Evolutionary conservation across 2,113 vertebrate species (phyloP), one percentile per base, ranked within the genome.

Genomic region (Marcusenius ussheri): DNA sequence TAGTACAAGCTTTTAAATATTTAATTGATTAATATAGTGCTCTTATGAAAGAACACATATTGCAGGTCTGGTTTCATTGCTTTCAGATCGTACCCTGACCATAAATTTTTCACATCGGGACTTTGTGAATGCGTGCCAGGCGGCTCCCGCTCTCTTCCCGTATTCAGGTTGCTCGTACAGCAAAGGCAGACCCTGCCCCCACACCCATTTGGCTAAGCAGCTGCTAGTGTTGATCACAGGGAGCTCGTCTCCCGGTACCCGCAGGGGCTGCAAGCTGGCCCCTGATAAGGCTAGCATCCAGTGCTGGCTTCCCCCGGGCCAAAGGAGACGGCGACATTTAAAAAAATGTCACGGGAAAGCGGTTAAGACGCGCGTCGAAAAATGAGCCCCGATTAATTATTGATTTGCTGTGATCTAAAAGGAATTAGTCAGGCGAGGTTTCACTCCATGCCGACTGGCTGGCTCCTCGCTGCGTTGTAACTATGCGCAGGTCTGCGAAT

Each of bases 161-260:
- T 66, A 89, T 51, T 86, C 46, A 58, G 74, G 58, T 19, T 77
- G n/a, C 51, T 45, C 35, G 84, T 24, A 62, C 46, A 56, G 39
- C 56, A 94, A 91, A 94, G 21, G 24, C 31, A 50, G 88, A 80
- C 88, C 70, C 88, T 87, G 70, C 89, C 83, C 88, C 62, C 90
- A 95, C 95, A 95, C 95, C 95, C 94, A 94, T 96, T 96, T 96
- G 95, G 95, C 93, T 92, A 93, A 95, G 94, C 95, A 96, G 94
- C 95, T 96, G 96, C 94, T 95, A 94, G 93, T 89, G 62, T 93
- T 94, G 94, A 94, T 96, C 95, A 94, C 93, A 93, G 91, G 91
- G 93, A 94, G 93, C 83, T 89, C 91, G 93, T 88, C 92, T 92
- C 85, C 90, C 88, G 94, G 92, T 93, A 92, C 94, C 95, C 92